Base-by-base conservation (phyloP, 2,113 vertebrate genomes). In the Butorides virescens region DNA sequence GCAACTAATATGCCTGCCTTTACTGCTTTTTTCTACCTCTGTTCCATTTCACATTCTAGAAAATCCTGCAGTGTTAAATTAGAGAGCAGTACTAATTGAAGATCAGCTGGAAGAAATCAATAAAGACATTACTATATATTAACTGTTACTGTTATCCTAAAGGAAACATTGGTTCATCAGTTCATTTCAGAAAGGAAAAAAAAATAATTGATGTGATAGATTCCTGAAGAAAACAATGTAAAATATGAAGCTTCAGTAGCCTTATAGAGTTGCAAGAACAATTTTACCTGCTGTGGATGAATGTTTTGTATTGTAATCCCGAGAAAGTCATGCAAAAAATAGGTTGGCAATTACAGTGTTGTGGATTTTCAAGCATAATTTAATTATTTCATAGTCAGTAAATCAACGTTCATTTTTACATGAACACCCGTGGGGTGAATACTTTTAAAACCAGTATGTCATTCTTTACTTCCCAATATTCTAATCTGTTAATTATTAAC, bases 81-180 rank as follows among this genome's bases (percentile, higher is more conserved):
- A 90, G 39, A 88, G 44, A 79, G 59, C 30, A 63, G 39, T 90
- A 61, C 32, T 90, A 93, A 94, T 49, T 90, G 85, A 94, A 92
- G 82, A 77, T 88, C 63, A 80, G 10, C n/a, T 77, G 59, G 36
- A 83, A 86, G 67, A 94, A 83, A 88, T 83, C 75, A 83, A 82
- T 95, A 34, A 63, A 71, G 32, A 62, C 44, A 59, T 88, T 93
- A 66, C 26, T 63, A 52, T 55, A 34, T 67, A 86, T 91, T 80
- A 95, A 59, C n/a, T 66, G 50, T 92, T 83, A 37, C 56, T 84
- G 10, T 71, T 94, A 81, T 74, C 63, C n/a, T 92, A 46, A 93
- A 88, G 86, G 63, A 70, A 74, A 91, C 12, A 19, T 50, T 27
- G 4, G 44, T 71, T 76, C 34, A 17, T 61, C 3, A 3, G 8